Evolutionary conservation across 2,888 invertebrate genomes (phyloP).

Genomic region (Baronia brevicornis): DNA sequence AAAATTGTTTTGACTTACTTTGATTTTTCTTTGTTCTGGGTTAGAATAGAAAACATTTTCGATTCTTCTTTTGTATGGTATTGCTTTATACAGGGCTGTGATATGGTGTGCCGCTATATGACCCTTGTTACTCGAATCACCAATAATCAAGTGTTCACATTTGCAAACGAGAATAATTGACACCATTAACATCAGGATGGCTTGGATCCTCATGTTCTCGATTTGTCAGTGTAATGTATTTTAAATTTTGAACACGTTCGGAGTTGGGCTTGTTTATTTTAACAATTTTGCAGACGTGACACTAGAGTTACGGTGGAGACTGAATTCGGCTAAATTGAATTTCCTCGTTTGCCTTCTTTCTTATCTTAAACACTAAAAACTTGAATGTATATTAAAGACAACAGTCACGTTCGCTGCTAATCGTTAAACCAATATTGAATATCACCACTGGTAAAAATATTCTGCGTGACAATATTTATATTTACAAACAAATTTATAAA

Average conservation of each 20-base stretch:
- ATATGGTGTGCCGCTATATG: slow-evolving; percentile 35
- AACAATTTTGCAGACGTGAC: slow-evolving; percentile 19
- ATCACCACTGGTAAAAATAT: too few species aligned
- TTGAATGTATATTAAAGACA: too few species aligned
- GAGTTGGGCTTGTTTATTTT: slow-evolving; percentile 15
- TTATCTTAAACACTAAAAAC: too few species aligned
- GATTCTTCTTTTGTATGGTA: slow-evolving; percentile 35
- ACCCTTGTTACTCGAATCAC: slow-evolving; percentile 28
- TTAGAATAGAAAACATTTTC: slow-evolving; percentile 40
- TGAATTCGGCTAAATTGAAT: slow-evolving; percentile 16
- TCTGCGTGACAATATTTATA: too few species aligned
- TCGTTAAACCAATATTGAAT: too few species aligned
- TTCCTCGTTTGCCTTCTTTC: too few species aligned
- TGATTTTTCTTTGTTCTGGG: slow-evolving; percentile 29
- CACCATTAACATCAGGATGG: slow-evolving; percentile 20
- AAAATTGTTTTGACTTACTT: slow-evolving; percentile 29
- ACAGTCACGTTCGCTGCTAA: too few species aligned
- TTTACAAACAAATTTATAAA: too few species aligned
- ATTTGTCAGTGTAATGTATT: slow-evolving; percentile 10
- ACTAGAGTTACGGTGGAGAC: slow-evolving; percentile 8
- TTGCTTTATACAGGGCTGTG: slow-evolving; percentile 25
- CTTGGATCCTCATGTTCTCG: slow-evolving; percentile 25
- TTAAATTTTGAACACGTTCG: slow-evolving; percentile 17
- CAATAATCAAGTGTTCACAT: slow-evolving; percentile 36
- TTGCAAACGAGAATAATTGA: slow-evolving; percentile 18